phyloP scores from a whole-genome alignment of 2,113 vertebrate species.

The Diadophis punctatus region DNA sequence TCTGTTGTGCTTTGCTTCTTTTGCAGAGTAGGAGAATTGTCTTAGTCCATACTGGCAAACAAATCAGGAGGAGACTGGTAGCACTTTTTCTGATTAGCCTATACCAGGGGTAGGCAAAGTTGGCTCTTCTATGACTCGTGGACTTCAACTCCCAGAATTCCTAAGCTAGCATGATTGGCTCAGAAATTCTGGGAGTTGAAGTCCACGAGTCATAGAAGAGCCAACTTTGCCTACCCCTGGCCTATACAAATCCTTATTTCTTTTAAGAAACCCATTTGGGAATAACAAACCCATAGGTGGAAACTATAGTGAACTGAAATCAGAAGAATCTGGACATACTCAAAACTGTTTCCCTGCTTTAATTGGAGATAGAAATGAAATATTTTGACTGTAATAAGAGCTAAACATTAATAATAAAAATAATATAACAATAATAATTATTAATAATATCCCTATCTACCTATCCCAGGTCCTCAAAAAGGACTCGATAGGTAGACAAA shows the following conservation, averaged over 20 bases:
- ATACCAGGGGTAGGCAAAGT: too few relatives aligned
- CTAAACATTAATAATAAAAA: conserved; percentile 7
- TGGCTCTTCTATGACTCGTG: too few relatives aligned
- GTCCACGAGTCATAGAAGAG: too few relatives aligned
- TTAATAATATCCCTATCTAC: not conserved
- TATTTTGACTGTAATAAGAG: conserved; percentile 1
- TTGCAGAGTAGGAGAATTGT: not conserved
- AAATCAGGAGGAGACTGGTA: not conserved
- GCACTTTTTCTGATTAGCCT: not conserved
- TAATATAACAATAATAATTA: not conserved
- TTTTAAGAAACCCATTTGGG: not conserved
- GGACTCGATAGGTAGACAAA: not conserved
- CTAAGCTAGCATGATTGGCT: too few relatives aligned
- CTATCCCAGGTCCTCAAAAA: not conserved
- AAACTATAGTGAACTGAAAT: not conserved
- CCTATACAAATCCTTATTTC: not conserved
- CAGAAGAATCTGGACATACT: not conserved
- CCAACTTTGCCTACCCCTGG: too few relatives aligned
- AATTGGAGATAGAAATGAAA: not conserved
- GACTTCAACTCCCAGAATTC: too few relatives aligned
- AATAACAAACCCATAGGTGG: not conserved
- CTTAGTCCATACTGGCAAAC: not conserved
- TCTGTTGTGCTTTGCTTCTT: not conserved
- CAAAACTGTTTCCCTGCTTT: not conserved
- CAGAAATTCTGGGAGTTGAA: too few relatives aligned